Percentiles rank a stretch among this genome's conserved stretches.
phyloP scores from a whole-genome alignment of 2,113 vertebrate genomes.

The Seriola dumerili region DNA sequence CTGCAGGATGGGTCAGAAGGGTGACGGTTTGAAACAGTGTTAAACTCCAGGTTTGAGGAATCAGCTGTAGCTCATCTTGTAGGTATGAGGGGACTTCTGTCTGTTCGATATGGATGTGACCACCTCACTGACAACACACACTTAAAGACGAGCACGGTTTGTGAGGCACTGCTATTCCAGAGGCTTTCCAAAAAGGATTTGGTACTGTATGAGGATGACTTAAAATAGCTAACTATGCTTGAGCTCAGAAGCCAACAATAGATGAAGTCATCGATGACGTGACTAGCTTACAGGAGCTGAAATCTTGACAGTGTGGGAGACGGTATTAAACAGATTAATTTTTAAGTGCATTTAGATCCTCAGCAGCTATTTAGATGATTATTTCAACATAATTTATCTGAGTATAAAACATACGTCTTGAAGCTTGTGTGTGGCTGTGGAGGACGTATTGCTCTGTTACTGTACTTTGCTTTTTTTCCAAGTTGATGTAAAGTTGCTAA shows the following conservation, averaged over 20 bases:
- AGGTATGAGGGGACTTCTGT: neutral
- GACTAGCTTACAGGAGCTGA: slow-evolving; percentile 11
- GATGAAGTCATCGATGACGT: slow-evolving; percentile 12
- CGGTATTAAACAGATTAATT: slow-evolving; percentile 22
- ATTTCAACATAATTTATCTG: neutral
- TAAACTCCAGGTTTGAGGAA: neutral
- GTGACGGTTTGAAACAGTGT: neutral
- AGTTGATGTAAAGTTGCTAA: no score
- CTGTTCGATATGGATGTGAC: neutral
- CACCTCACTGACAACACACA: neutral
- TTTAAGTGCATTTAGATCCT: neutral
- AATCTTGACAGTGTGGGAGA: slow-evolving; percentile 11
- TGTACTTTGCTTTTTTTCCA: no score
- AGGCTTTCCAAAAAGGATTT: neutral
- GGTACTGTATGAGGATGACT: neutral
- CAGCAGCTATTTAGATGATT: neutral
- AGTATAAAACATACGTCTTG: neutral
- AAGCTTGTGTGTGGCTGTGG: no score
- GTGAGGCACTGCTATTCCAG: neutral
- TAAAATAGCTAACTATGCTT: slow-evolving; percentile 26
- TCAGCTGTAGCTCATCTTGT: neutral
- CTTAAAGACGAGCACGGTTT: neutral
- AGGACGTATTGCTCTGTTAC: no score
- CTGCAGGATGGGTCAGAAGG: neutral
- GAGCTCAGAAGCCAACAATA: slow-evolving; percentile 20